Percentiles rank a stretch among this genome's conserved stretches.
Conservation (phyloP, 2,797 vertebrate genomes). For the Anomalospiza imberbis region DNA sequence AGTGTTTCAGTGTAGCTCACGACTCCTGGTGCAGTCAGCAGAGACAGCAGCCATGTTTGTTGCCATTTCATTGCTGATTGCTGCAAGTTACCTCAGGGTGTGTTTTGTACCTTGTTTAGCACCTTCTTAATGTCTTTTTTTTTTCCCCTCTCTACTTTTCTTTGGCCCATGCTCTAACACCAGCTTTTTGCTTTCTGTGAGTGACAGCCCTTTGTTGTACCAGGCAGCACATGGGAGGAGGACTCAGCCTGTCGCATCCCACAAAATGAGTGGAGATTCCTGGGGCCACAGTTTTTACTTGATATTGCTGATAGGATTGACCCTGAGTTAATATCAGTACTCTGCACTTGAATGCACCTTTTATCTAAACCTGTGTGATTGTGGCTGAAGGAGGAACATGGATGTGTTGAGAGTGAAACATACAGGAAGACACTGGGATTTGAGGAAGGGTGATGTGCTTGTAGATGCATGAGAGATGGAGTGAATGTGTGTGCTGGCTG, state of each 20-base stretch:
- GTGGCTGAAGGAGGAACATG: neutral
- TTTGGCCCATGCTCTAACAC: neutral
- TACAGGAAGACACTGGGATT: neutral
- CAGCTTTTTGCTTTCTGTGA: neutral
- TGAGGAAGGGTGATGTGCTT: neutral
- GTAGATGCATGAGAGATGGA: neutral
- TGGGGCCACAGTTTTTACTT: neutral
- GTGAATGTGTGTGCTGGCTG: neutral
- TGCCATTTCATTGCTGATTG: conserved; percentile 20
- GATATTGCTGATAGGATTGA: neutral
- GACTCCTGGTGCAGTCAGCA: neutral
- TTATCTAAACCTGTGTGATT: neutral
- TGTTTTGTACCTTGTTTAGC: conserved; percentile 41
- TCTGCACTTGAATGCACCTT: conserved; percentile 61
- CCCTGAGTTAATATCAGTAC: neutral
- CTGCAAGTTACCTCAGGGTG: conserved; percentile 60
- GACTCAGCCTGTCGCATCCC: neutral
- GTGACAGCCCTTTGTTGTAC: neutral
- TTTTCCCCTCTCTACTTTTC: neutral
- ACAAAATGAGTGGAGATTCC: neutral
- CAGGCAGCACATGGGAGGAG: neutral
- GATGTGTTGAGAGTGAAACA: neutral
- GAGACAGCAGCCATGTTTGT: neutral
- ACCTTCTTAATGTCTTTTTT: conserved; percentile 14
- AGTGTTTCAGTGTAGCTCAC: neutral